Evolutionary conservation across 2,797 vertebrate species (phyloP).

Genomic region (Loriculus beryllinus): DNA sequence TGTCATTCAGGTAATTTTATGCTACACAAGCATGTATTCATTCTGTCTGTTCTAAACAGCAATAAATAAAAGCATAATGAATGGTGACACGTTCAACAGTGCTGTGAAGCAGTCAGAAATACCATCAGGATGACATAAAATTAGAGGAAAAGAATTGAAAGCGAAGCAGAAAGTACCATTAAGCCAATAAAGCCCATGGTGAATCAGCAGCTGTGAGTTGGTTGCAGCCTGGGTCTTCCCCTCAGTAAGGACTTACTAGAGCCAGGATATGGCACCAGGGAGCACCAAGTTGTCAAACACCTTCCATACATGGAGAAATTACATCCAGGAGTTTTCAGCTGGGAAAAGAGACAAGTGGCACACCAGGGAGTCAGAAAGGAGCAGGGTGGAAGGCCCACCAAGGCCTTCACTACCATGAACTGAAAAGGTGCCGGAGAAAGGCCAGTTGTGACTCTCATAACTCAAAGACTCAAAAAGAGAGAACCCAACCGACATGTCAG

Average conservation of each 20-base stretch:
- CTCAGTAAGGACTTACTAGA: not conserved
- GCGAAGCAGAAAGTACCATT: not conserved
- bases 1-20: not conserved
- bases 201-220: not conserved
- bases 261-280: not conserved
- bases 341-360: not conserved
- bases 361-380: rapidly evolving
- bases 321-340: not conserved
- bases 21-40: not conserved
- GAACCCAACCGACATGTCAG: not conserved
- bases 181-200: not conserved
- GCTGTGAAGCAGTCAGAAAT: not conserved
- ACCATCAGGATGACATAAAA: not conserved
- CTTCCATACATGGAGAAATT: not conserved
- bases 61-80: not conserved
- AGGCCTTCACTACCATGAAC: not conserved
- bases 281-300: not conserved
- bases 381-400: not conserved
- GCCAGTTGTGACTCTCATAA: not conserved
- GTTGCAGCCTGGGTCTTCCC: not conserved
- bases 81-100: not conserved
- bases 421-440: not conserved
- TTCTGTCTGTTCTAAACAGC: not conserved
- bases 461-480: not conserved
- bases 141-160: not conserved